Percentiles rank a stretch among this genome's conserved stretches.
phyloP scores from a whole-genome alignment of 2,113 vertebrate genomes.

The Oryzias curvinotus region DNA sequence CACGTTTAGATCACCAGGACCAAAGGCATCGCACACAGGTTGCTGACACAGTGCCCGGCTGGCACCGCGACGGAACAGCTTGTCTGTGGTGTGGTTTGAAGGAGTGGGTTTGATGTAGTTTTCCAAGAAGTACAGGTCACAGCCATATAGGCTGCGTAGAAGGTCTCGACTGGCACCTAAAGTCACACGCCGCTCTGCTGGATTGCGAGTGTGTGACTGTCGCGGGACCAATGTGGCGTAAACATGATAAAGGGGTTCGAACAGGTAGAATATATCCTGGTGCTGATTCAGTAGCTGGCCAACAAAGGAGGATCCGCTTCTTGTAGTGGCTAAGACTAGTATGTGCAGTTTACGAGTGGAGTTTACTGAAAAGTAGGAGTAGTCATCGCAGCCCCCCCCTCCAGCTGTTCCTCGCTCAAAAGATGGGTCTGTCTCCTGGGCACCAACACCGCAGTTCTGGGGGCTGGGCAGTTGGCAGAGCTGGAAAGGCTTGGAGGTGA shows the following conservation, averaged over 20 bases:
- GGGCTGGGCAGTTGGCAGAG: constrained; percentile 85
- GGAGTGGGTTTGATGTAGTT: constrained; percentile 94
- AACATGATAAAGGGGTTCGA: constrained; percentile 96
- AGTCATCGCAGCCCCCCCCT: constrained; percentile 85
- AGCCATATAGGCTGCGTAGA: constrained; percentile 90
- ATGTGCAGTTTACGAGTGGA: constrained; percentile 89
- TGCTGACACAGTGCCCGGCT: constrained; percentile 91
- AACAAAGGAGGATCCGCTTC: constrained; percentile 93
- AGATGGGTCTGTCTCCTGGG: constrained; percentile 82
- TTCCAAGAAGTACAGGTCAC: constrained; percentile 93
- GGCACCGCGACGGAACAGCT: constrained; percentile 91
- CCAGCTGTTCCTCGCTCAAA: constrained; percentile 72
- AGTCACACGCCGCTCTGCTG: constrained; percentile 86
- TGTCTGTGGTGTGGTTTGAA: constrained; percentile 89
- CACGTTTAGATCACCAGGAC: constrained; percentile 76
- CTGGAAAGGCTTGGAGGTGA: constrained; percentile 94
- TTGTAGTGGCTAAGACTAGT: constrained; percentile 92
- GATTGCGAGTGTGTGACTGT: constrained; percentile 85
- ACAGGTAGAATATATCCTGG: constrained; percentile 95
- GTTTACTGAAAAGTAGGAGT: constrained; percentile 83
- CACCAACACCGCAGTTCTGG: constrained; percentile 83
- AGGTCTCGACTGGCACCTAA: constrained; percentile 92
- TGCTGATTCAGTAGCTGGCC: constrained; percentile 98
- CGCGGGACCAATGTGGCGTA: constrained; percentile 90
- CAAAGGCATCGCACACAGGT: constrained; percentile 85